Percentiles rank a stretch among this genome's conserved stretches.
phyloP scores from a whole-genome alignment of 2,797 vertebrate genomes.

The Anas bernieri region DNA sequence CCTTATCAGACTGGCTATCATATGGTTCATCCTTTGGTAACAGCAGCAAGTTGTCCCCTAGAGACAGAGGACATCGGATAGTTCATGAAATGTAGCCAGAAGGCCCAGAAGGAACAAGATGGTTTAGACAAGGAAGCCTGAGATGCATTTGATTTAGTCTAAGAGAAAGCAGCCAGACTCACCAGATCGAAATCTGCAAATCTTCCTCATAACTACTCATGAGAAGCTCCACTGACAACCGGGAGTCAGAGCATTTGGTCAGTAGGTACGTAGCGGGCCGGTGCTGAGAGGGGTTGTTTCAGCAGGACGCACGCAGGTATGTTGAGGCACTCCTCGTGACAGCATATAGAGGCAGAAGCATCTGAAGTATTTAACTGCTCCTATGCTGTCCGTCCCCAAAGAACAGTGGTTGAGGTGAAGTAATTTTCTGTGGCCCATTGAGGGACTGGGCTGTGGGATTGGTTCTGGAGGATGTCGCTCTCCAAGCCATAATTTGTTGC shows the following conservation, averaged over 20 bases:
- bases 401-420: background rate
- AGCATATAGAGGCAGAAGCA: fast-evolving
- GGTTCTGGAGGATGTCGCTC: fast-evolving
- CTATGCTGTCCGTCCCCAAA: background rate
- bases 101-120: background rate
- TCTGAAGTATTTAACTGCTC: background rate
- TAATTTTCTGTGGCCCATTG: background rate
- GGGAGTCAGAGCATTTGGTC: background rate
- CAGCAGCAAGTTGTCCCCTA: slow-evolving; percentile 22
- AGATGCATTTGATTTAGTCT: slow-evolving; percentile 35
- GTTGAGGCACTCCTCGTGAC: background rate
- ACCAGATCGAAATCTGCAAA: background rate
- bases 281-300: background rate
- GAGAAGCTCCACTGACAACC: background rate
- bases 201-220: background rate
- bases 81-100: slow-evolving; percentile 41
- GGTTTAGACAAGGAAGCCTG: background rate
- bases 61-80: slow-evolving; percentile 26
- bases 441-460: background rate
- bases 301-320: fast-evolving
- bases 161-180: background rate
- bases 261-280: background rate
- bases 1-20: background rate
- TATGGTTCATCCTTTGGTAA: background rate
- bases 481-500: background rate